These are phyloP conservation scores for Silurus asotus DNA, from an alignment of 2,113 vertebrate genomes.

Conservation along the genomic window DNA sequence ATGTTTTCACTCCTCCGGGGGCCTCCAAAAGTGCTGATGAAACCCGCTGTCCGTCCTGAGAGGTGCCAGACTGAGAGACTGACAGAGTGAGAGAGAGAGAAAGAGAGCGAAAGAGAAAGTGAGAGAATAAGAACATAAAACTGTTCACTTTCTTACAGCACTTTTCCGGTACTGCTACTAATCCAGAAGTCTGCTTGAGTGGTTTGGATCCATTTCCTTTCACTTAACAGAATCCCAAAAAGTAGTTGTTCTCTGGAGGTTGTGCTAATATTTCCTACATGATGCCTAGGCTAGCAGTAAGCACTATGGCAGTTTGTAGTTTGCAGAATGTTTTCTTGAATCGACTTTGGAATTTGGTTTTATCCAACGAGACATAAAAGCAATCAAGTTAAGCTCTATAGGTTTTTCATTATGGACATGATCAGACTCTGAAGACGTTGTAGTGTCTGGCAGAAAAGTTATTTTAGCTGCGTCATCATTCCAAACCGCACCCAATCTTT, in stretches of 20 bases:
- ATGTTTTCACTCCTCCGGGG: slow-evolving; percentile 47
- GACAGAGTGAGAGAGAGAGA: slow-evolving; percentile 31
- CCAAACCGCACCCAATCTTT: background rate
- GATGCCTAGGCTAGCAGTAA: background rate
- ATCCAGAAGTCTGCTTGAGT: background rate
- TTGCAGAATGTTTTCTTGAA: background rate
- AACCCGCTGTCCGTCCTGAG: slow-evolving; percentile 40
- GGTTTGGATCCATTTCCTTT: slow-evolving; percentile 2
- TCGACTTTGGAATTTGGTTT: background rate
- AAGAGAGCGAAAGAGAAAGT: slow-evolving; percentile 1
- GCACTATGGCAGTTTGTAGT: background rate
- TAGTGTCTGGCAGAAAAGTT: background rate
- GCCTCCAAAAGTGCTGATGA: slow-evolving; percentile 53
- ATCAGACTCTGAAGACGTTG: background rate
- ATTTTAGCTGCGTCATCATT: background rate
- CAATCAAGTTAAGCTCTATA: background rate
- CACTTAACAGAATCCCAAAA: slow-evolving; percentile 1
- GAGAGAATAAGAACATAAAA: background rate
- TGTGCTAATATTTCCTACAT: background rate
- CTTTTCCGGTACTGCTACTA: background rate
- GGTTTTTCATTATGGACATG: background rate
- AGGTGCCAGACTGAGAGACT: slow-evolving; percentile 41
- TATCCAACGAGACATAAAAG: background rate
- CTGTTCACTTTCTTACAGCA: background rate
- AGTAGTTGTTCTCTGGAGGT: background rate